Base-by-base conservation (phyloP, 2,888 invertebrate genomes). In the Nemoura dubitans region DNA sequence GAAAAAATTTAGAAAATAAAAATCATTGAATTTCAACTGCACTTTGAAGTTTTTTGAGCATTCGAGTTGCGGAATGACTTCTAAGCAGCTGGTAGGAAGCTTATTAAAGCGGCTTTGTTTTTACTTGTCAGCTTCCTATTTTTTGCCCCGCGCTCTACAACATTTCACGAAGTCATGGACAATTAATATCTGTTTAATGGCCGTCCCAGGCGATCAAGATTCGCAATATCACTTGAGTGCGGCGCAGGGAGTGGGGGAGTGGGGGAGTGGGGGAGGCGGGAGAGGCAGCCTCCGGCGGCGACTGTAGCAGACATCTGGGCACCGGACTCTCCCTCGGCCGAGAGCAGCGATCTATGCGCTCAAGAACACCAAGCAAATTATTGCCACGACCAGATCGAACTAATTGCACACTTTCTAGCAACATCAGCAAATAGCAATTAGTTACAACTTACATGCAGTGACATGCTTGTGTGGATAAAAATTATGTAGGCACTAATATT, bases 351-450 rank as follows among this genome's bases (percentile, higher is more conserved):
- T 36, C 36, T 36, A 36, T 36, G 21, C 78, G 26, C 28, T 6
- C 78, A 78, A 42, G 29, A 76, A 76, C 59, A 10, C 59, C 76
- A 84, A 84, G 84, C 43, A 84, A 84, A 84, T 59, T 36, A 36
- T 42, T 76, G 84, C 84, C 84, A 59, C 84, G 27, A 84, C 76
- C 26, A 26, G 26, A 59, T 59, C 59, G 16, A 59, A 59, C 14
- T 84, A 59, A 84, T 84, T 84, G 59, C 76, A 84, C 84, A 84
- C 84, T 84, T 84, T 84, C 84, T 84, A 84, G 30, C 30, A n/a
- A 29, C 28, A 29, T 81, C 81, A 21, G 29, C n/a, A 81, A 81
- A 83, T 83, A 83, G 21, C 43, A 83, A 21, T 83, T 83, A 83
- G 42, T 83, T 42, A 7, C 36, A 83, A 83, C 14, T 28, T n/a